Conservation (phyloP, 1,140 invertebrate species). For the Atta texana region DNA sequence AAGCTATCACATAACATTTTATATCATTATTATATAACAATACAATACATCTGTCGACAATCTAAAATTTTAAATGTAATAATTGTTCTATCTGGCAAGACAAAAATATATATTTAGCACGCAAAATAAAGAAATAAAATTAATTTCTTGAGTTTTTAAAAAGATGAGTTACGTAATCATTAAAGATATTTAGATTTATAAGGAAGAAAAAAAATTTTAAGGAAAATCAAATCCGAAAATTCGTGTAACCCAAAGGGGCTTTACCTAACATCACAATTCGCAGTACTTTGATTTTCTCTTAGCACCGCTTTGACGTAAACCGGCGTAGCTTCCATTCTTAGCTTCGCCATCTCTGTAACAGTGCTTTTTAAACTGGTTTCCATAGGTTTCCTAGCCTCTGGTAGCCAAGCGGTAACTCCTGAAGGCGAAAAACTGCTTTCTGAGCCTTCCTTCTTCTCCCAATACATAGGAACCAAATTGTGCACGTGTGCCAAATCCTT, state of each 20-base stretch:
- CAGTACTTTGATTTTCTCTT: conserved; percentile 88
- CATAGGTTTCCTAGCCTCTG: conserved; percentile 81
- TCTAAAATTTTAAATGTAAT: background rate
- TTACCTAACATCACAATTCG: conserved; percentile 89
- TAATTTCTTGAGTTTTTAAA: background rate
- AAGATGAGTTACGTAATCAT: background rate
- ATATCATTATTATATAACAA: background rate
- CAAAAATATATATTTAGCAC: background rate
- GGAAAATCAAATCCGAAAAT: background rate
- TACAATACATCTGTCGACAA: background rate
- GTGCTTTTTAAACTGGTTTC: conserved; percentile 85
- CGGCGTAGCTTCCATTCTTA: conserved; percentile 88
- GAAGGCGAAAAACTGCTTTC: conserved; percentile 84
- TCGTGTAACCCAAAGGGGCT: background rate
- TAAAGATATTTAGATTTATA: background rate
- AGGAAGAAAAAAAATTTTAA: background rate
- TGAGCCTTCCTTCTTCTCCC: conserved; percentile 81
- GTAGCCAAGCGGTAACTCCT: conserved; percentile 88
- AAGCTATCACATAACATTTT: background rate
- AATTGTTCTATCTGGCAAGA: background rate
- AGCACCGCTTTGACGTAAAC: conserved; percentile 90
- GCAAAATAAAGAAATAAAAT: conserved; percentile 1
- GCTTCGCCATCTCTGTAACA: conserved; percentile 86
- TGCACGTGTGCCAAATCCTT: conserved; percentile 88
- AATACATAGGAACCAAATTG: conserved; percentile 90